Conservation (phyloP, 2,888 invertebrate species). For the Eledone cirrhosa region DNA sequence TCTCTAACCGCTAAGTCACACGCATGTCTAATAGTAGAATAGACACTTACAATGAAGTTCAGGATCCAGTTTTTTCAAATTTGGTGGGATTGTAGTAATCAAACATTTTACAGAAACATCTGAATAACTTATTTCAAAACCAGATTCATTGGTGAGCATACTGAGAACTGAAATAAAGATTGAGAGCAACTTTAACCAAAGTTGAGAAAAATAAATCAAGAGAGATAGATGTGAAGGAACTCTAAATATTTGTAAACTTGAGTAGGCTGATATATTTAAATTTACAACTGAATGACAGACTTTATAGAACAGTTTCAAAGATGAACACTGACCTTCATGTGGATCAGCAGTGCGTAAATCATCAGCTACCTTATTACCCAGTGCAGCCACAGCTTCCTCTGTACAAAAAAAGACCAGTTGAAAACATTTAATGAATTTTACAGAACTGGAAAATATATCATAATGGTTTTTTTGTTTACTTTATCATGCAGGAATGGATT, state of each 20-base stretch:
- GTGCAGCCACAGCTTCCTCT: constrained; percentile 91
- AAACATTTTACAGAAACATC: constrained; percentile 89
- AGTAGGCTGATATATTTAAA: no score
- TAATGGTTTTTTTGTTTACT: no score
- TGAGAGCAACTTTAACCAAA: no score
- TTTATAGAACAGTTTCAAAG: no score
- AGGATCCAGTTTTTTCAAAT: constrained; percentile 90
- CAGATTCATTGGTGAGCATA: constrained; percentile 74
- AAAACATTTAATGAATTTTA: no score
- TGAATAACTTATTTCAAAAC: constrained; percentile 87
- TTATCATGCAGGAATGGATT: no score
- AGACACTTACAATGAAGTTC: constrained; percentile 74
- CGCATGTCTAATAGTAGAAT: background rate
- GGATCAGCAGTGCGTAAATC: constrained; percentile 78
- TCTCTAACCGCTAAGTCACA: no score
- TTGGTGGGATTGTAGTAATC: constrained; percentile 93
- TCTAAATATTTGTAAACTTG: no score
- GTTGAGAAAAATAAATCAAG: no score
- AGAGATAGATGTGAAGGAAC: no score
- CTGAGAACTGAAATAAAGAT: constrained; percentile 64
- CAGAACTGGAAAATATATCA: no score
- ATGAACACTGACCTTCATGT: constrained; percentile 58
- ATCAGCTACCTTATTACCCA: constrained; percentile 86
- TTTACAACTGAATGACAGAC: no score
- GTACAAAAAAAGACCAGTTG: constrained; percentile 32